A percentile compares a stretch with the other conserved stretches of the same genome.
Evolutionary conservation across 2,888 invertebrate species (phyloP).

Genomic region (Deilephila elpenor): DNA sequence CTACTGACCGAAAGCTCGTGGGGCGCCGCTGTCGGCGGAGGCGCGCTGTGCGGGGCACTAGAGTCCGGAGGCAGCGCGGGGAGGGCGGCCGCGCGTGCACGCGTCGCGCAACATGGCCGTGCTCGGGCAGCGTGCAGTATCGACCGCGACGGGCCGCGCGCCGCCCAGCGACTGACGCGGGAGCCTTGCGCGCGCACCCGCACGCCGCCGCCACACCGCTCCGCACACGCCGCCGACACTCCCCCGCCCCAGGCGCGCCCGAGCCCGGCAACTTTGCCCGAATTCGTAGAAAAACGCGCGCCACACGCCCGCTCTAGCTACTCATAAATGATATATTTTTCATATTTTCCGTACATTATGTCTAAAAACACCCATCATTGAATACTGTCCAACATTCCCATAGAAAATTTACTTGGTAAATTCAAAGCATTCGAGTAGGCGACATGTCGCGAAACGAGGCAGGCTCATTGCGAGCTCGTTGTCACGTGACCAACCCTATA

Average conservation of each 20-base stretch:
- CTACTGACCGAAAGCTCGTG: constrained; percentile 67
- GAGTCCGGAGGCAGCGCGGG: constrained; percentile 67
- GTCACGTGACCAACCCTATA: constrained; percentile 44
- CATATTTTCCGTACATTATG: neutral
- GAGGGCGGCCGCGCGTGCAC: constrained; percentile 70
- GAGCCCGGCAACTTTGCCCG: constrained; percentile 34
- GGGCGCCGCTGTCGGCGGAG: constrained; percentile 50
- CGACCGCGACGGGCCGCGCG: constrained; percentile 81
- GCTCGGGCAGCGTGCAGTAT: constrained; percentile 70
- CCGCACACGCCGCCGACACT: constrained; percentile 46
- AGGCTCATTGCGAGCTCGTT: constrained; percentile 26
- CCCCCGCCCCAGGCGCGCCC: constrained; percentile 37
- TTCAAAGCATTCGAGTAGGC: neutral
- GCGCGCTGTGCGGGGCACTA: constrained; percentile 47
- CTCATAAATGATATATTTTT: constrained; percentile 1
- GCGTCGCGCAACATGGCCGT: constrained; percentile 73
- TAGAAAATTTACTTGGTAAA: neutral
- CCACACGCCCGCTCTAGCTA: constrained; percentile 14
- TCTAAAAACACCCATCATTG: neutral
- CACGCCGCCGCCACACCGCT: constrained; percentile 37
- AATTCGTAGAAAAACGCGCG: constrained; percentile 33
- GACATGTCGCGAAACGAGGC: neutral
- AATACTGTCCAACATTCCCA: neutral
- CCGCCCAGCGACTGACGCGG: constrained; percentile 76
- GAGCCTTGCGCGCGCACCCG: constrained; percentile 75